Percentiles rank a stretch among this genome's conserved stretches.
These are phyloP conservation scores for Polymixis flavicincta DNA, from an alignment of 2,888 invertebrate species.

Conservation along the genomic window DNA sequence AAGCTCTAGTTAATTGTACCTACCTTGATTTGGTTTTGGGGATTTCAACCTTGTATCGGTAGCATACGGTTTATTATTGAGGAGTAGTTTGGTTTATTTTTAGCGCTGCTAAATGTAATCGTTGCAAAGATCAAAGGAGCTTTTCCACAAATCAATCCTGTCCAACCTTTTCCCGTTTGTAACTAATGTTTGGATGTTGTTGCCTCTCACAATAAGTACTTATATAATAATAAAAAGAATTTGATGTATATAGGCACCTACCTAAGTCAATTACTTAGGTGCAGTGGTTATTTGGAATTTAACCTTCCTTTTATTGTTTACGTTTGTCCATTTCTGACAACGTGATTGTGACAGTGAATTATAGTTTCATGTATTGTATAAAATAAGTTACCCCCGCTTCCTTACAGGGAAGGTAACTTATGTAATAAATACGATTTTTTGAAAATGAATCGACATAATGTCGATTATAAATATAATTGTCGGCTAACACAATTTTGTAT, in stretches of 20 bases:
- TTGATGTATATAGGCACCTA: too few species aligned
- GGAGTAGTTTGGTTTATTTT: slow-evolving; percentile 29
- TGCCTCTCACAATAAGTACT: slow-evolving; percentile 11
- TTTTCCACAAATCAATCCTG: slow-evolving; percentile 64
- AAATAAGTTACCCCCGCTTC: too few species aligned
- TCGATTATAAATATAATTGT: too few species aligned
- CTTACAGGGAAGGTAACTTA: background rate
- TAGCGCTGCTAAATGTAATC: slow-evolving; percentile 53
- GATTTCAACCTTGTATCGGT: slow-evolving; percentile 13
- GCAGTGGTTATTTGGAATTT: background rate
- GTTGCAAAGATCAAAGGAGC: slow-evolving; percentile 53
- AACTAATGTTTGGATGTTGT: slow-evolving; percentile 47
- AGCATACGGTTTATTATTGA: slow-evolving; percentile 25
- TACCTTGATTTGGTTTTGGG: background rate
- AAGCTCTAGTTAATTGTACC: slow-evolving; percentile 51
- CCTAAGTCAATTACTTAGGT: too few species aligned
- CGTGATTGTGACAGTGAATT: background rate
- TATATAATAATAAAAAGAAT: background rate
- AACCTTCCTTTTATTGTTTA: background rate
- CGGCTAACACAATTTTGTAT: too few species aligned
- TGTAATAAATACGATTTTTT: background rate
- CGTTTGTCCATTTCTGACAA: background rate
- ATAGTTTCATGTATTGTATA: too few species aligned
- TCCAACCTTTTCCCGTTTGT: slow-evolving; percentile 39
- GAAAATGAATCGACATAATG: too few species aligned